phyloP scores from a whole-genome alignment of 2,797 vertebrate genomes.

The Esox masquinongy region DNA sequence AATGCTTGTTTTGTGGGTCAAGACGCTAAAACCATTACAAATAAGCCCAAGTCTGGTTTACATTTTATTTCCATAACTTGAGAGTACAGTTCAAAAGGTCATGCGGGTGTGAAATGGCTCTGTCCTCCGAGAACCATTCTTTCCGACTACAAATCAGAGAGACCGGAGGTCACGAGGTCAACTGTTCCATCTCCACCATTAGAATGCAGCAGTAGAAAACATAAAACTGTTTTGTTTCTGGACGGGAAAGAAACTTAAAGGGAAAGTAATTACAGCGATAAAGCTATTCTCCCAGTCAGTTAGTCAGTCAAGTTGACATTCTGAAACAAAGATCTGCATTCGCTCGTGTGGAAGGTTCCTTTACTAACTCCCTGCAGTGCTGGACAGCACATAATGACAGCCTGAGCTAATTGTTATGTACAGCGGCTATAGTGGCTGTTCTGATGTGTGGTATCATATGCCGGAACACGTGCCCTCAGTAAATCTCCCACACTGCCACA shows the following conservation, averaged over 20 bases:
- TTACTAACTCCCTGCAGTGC: slow-evolving; percentile 51
- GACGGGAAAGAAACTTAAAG: slow-evolving; percentile 16
- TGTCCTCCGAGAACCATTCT: slow-evolving; percentile 10
- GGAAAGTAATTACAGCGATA: slow-evolving; percentile 24
- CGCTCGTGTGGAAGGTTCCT: slow-evolving; percentile 45
- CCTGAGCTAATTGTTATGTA: slow-evolving; percentile 67
- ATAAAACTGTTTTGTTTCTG: slow-evolving; percentile 29
- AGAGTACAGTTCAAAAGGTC: background rate
- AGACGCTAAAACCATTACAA: background rate
- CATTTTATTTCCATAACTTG: background rate
- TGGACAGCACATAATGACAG: slow-evolving; percentile 49
- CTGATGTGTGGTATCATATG: slow-evolving; percentile 69
- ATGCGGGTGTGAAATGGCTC: background rate
- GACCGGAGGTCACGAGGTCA: background rate
- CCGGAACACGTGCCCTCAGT: slow-evolving; percentile 64
- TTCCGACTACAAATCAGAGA: background rate
- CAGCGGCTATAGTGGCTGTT: slow-evolving; percentile 56
- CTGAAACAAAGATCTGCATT: slow-evolving; percentile 54
- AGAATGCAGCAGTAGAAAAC: slow-evolving; percentile 24
- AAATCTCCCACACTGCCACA: slow-evolving; percentile 65
- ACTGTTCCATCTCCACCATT: slow-evolving; percentile 17
- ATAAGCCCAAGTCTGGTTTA: background rate
- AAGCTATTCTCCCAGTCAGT: slow-evolving; percentile 18
- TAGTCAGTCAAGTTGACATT: slow-evolving; percentile 29
- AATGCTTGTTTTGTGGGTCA: background rate